A percentile compares a stretch with the other conserved stretches of the same genome.
These are phyloP conservation scores for Campoletis sonorensis DNA, from an alignment of 1,140 invertebrate species.

Conservation along the genomic window DNA sequence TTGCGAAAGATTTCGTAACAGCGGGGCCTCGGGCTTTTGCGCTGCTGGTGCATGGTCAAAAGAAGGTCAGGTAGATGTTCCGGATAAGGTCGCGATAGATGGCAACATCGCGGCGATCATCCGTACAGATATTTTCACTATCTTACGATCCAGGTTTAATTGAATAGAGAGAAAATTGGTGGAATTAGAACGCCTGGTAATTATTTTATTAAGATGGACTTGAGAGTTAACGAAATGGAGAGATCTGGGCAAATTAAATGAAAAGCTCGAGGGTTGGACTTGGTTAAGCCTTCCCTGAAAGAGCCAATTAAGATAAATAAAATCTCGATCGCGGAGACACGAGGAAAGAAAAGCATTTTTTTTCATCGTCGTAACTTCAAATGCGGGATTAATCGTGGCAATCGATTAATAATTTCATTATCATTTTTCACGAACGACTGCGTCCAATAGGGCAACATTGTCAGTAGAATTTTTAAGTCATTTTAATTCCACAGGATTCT, in stretches of 20 bases:
- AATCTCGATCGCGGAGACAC: too few relatives aligned
- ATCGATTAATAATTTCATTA: too few relatives aligned
- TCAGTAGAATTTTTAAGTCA: too few relatives aligned
- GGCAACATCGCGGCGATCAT: background rate
- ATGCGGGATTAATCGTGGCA: too few relatives aligned
- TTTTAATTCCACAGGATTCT: too few relatives aligned
- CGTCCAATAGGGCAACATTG: too few relatives aligned
- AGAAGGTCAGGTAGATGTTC: background rate
- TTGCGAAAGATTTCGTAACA: slow-evolving; percentile 10
- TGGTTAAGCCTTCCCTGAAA: background rate
- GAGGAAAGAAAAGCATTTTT: too few relatives aligned
- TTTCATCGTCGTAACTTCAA: too few relatives aligned
- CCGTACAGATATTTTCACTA: background rate
- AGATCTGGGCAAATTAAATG: slow-evolving; percentile 47
- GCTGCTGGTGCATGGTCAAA: background rate
- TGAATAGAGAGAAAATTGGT: slow-evolving; percentile 54
- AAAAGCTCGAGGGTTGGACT: slow-evolving; percentile 4
- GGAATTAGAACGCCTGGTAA: slow-evolving; percentile 44
- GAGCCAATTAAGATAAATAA: too few relatives aligned
- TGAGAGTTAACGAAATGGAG: slow-evolving; percentile 35
- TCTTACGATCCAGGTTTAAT: slow-evolving; percentile 37
- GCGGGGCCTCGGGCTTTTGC: slow-evolving; percentile 8
- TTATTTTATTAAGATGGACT: slow-evolving; percentile 63
- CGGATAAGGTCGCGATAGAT: background rate
- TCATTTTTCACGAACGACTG: too few relatives aligned